A percentile compares a stretch with the other conserved stretches of the same genome.
Evolutionary conservation across 2,113 vertebrate genomes (phyloP).

Genomic region (Cygnus atratus): DNA sequence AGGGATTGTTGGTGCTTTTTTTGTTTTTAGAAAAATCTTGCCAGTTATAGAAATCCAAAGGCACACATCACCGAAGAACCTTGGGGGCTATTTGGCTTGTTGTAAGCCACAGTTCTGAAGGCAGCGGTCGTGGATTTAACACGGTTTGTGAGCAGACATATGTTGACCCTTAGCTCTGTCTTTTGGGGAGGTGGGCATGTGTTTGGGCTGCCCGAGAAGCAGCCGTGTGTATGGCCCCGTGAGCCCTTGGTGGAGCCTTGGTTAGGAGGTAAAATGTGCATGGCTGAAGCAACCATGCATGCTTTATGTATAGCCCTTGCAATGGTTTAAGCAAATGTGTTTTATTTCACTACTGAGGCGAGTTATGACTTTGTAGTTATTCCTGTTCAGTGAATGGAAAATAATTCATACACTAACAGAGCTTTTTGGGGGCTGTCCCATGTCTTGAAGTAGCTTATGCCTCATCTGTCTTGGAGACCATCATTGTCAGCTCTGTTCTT

Average conservation of each 20-base stretch:
- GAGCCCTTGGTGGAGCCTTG: not conserved
- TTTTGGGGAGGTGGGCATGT: fast-evolving
- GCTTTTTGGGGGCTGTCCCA: not conserved
- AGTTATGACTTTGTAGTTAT: not conserved
- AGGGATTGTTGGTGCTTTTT: not conserved
- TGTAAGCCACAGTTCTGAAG: not conserved
- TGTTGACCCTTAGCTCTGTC: not conserved
- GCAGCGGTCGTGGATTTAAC: not conserved
- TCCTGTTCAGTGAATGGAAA: not conserved
- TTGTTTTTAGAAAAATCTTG: not conserved
- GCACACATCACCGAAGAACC: not conserved
- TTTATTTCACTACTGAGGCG: not conserved
- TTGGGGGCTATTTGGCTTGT: not conserved
- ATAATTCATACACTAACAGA: not conserved
- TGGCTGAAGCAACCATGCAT: fast-evolving
- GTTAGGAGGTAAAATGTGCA: fast-evolving
- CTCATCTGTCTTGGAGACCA: not conserved
- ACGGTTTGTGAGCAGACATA: fast-evolving
- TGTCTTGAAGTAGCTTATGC: not conserved
- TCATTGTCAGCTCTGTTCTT: not conserved
- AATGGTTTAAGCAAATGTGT: not conserved
- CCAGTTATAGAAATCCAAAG: slow-evolving; percentile 35
- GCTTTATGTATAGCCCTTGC: not conserved
- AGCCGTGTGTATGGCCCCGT: fast-evolving
- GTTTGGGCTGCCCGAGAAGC: not conserved